These are phyloP conservation scores for Erynnis tages DNA, from an alignment of 2,888 invertebrate species.

Conservation along the genomic window DNA sequence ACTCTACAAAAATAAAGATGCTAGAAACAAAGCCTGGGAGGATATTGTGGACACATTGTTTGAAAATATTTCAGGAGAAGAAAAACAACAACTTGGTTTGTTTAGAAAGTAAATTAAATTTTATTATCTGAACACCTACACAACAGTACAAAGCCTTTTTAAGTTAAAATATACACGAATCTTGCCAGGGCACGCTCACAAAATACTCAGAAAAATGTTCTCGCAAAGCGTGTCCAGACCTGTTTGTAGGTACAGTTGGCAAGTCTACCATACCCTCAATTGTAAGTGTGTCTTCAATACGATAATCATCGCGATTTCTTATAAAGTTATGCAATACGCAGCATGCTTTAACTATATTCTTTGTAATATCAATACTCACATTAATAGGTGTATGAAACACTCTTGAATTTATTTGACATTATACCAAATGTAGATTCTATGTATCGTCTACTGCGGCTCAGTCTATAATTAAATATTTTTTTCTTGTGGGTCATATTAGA, in stretches of 20 bases:
- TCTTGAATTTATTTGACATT: slow-evolving; percentile 41
- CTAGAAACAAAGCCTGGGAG: too few relatives aligned
- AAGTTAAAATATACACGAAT: slow-evolving; percentile 36
- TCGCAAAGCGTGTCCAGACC: slow-evolving; percentile 35
- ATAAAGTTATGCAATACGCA: slow-evolving; percentile 27
- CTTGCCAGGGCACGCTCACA: slow-evolving; percentile 37
- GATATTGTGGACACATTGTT: too few relatives aligned
- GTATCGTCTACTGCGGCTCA: slow-evolving; percentile 13
- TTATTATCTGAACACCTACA: too few relatives aligned
- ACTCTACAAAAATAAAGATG: too few relatives aligned
- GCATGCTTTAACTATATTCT: slow-evolving; percentile 38
- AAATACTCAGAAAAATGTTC: slow-evolving; percentile 38
- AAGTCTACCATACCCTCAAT: slow-evolving; percentile 33
- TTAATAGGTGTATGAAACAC: slow-evolving; percentile 36
- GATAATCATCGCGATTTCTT: slow-evolving; percentile 35
- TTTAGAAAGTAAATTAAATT: too few relatives aligned
- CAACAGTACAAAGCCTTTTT: too few relatives aligned
- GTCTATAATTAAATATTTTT: slow-evolving; percentile 14
- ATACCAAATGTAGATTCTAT: slow-evolving; percentile 36
- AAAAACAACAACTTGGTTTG: too few relatives aligned
- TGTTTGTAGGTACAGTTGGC: slow-evolving; percentile 32
- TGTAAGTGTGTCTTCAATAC: slow-evolving; percentile 29
- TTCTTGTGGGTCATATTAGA: slow-evolving; percentile 18
- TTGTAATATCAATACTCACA: slow-evolving; percentile 34
- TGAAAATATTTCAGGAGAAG: too few relatives aligned